Conservation (phyloP, 2,797 vertebrate species). For the Atherinosoma microstoma region DNA sequence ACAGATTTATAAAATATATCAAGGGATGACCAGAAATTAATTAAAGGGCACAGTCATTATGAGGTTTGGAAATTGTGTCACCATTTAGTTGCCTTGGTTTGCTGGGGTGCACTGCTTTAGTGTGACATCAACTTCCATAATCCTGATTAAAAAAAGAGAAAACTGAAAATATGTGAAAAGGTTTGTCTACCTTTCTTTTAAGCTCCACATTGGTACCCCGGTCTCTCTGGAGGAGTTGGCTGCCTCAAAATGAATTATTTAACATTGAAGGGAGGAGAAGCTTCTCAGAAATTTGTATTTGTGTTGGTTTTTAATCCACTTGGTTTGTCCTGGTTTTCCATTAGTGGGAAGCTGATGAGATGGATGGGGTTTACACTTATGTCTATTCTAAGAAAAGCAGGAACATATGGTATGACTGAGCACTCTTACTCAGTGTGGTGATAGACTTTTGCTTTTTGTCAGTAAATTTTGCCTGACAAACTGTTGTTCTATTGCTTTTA, state of each 20-base stretch:
- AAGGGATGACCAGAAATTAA: neutral
- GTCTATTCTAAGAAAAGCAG: constrained; percentile 5
- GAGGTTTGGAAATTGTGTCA: neutral
- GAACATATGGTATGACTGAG: neutral
- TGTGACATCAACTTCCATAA: constrained; percentile 1
- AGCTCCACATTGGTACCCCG: neutral
- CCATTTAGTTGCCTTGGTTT: neutral
- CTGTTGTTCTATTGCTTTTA: neutral
- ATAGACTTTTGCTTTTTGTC: neutral
- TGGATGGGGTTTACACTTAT: neutral
- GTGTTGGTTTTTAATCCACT: constrained; percentile 25
- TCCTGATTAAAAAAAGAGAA: neutral
- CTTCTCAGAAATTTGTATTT: constrained; percentile 15
- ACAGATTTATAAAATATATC: neutral
- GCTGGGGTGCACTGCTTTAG: neutral
- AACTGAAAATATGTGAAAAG: neutral
- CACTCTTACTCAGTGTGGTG: neutral
- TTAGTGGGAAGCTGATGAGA: constrained; percentile 13
- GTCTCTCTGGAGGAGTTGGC: constrained; percentile 11
- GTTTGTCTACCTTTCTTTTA: neutral
- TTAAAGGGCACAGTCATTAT: neutral
- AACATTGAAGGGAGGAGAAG: constrained; percentile 5
- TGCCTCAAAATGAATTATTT: constrained; percentile 41
- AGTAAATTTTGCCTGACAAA: neutral
- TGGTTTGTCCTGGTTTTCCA: constrained; percentile 20